Base-by-base conservation (phyloP, 2,797 vertebrate species). In the Myotis planiceps region DNA sequence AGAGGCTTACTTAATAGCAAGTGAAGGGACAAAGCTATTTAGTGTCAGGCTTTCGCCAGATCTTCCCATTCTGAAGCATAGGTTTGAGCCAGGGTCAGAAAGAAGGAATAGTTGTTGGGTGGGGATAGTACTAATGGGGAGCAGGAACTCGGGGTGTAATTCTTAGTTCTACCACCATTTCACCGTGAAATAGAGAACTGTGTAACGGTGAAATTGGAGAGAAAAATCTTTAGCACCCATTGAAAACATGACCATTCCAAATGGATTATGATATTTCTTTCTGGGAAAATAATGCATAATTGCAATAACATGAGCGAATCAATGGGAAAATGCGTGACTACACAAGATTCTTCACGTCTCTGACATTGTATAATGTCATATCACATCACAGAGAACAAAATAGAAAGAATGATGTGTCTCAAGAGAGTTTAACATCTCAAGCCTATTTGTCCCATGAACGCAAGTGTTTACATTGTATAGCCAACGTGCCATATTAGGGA, bases 391-490 rank as follows among this genome's bases (percentile, higher is more conserved):
- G 90, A 93, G 93, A 93, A 96, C 79, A 92, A 98, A 97, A 97
- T 69, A 95, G 96, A 96, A 93, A 93, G 76, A 93, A 96, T 93
- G 96, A 97, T 96, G 78, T 88, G 89, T 88, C 97, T 92, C 97
- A 79, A n/a, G 91, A 89, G 94, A 82, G 49, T 63, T 83, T 87
- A 83, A 84, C 34, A 79, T 90, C 91, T 94, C 79, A 66, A 91
- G 84, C 45, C 65, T 66, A 74, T 96, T 72, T 90, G 78, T 97
- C 88, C 76, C 93, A 94, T 88, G 92, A 96, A 96, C 0, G 3
- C 88, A 76, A 93, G 78, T 92, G 78, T 96, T 97, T 96, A 85
- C n/a, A 93, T 84, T 92, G 32, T n/a, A 53, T 84, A 37, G 25
- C 29, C 65, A 63, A 90, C 94, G n/a, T 4, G 7, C 96, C 95